Base-by-base conservation (phyloP, 2,888 invertebrate species). In the Hemithea aestivaria region DNA sequence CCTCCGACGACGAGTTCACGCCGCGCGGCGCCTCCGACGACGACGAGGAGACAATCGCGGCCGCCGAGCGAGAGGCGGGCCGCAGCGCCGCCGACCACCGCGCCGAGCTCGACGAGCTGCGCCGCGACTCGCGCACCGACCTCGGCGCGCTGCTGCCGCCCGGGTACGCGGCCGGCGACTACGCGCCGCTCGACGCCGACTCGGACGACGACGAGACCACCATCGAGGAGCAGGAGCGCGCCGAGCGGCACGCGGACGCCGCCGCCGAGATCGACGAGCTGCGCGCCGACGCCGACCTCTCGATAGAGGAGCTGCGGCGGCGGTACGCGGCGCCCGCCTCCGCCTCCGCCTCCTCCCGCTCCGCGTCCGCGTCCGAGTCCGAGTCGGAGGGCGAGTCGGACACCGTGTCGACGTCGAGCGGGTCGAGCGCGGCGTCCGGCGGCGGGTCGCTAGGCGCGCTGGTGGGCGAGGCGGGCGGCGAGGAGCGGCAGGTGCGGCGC, bases 41-140 rank as follows among this genome's bases (percentile, higher is more conserved):
- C 80, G 97, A 97, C 76, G 97, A 98, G 83, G 96, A 96, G 83
- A 97, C 96, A 11, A 97, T 97, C 65, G 96, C 94, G 16, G 94
- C 93, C 69, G 94, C 94, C 41, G 95, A 95, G 73, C 92, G 90
- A 53, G 92, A 91, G 63, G 89, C 90, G 54, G 89, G 81, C 51
- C 62, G 66, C 40, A 87, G 83, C 59, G 90, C 90, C 48, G 88
- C 85, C 58, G 73, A 88, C 56, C 74, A 73, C 42, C 88, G 88
- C 53, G 91, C 90, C 62, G 98, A 98, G 87, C 89, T 98, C 10
- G 94, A 93, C 58, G 92, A 94, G 41, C 87, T 98, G 62, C 93
- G 94, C 62, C 92, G 93, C 71, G 98, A 98, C 87, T 95, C 96
- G 58, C 92, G 94, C 77, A 91, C 95, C 83, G 95, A 95, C 44